Conservation (phyloP, 2,797 vertebrate species). For the Selene dorsalis region DNA sequence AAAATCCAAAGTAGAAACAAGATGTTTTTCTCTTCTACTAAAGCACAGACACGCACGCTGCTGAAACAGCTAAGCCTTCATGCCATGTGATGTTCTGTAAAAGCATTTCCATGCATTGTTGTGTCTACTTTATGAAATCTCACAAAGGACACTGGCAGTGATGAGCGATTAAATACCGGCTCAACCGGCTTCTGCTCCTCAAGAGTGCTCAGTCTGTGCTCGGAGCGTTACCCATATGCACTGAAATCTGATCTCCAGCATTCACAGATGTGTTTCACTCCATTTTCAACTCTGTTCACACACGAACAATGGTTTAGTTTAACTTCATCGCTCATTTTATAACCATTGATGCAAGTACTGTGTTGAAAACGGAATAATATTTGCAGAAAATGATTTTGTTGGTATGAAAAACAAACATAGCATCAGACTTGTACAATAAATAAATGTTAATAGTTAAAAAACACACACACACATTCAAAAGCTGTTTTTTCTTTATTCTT, state of each 20-base stretch:
- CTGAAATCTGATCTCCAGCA: conserved; percentile 63
- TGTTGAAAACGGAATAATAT: not conserved
- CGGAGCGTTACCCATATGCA: conserved; percentile 19
- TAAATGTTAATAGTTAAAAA: not conserved
- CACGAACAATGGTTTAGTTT: not conserved
- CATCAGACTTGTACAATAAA: not conserved
- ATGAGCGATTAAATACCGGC: conserved; percentile 65
- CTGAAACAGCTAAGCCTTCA: not conserved
- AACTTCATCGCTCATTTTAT: not conserved
- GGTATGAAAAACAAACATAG: too few species aligned
- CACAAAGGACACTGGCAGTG: conserved; percentile 39
- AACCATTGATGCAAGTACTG: not conserved
- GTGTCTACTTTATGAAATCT: conserved; percentile 39
- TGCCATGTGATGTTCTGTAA: not conserved
- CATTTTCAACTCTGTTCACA: conserved; percentile 20
- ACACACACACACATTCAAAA: too few species aligned
- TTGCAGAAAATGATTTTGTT: not conserved
- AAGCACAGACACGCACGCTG: not conserved
- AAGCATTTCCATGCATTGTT: conserved; percentile 23
- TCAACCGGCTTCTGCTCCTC: conserved; percentile 61
- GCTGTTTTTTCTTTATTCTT: too few species aligned
- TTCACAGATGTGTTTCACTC: conserved; percentile 30
- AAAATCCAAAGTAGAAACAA: not conserved
- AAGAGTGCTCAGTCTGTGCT: conserved; percentile 19
- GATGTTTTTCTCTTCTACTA: not conserved